These are phyloP conservation scores for Vimba vimba DNA, from an alignment of 2,113 vertebrate genomes.

Conservation along the genomic window DNA sequence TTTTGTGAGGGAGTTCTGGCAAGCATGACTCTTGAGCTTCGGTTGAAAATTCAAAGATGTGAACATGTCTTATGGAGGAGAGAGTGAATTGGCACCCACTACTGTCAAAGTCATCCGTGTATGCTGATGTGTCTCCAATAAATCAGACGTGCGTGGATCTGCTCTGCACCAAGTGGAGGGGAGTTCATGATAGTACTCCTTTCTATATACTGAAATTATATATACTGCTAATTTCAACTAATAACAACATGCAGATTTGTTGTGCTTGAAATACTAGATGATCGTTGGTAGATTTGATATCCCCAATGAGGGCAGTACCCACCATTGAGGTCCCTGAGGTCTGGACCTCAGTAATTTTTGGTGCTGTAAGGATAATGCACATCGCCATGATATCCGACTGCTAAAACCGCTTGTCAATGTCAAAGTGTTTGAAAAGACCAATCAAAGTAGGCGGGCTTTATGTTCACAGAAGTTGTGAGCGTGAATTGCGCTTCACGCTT, in stretches of 20 bases:
- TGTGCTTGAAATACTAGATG: not conserved
- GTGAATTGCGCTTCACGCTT: too few relatives aligned
- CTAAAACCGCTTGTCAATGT: too few relatives aligned
- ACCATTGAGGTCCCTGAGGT: too few relatives aligned
- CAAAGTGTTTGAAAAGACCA: too few relatives aligned
- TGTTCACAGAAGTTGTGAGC: too few relatives aligned
- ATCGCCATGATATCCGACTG: too few relatives aligned
- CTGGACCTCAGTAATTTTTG: too few relatives aligned
- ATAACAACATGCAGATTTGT: not conserved
- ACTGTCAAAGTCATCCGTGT: not conserved
- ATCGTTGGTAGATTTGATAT: not conserved
- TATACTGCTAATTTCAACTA: not conserved
- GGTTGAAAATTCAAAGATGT: constrained; percentile 24
- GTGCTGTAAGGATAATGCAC: too few relatives aligned
- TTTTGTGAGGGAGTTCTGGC: constrained; percentile 5
- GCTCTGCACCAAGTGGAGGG: not conserved
- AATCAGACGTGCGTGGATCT: not conserved
- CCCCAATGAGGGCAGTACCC: not conserved
- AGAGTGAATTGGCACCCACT: not conserved
- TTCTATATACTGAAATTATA: too few relatives aligned
- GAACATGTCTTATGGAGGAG: not conserved
- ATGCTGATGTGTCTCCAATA: constrained; percentile 7
- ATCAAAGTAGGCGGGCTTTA: too few relatives aligned
- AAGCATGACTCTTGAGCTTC: not conserved
- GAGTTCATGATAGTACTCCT: not conserved